Conservation (phyloP, 53 echinoderm and acorn worm genomes). For the Antedon mediterranea region DNA sequence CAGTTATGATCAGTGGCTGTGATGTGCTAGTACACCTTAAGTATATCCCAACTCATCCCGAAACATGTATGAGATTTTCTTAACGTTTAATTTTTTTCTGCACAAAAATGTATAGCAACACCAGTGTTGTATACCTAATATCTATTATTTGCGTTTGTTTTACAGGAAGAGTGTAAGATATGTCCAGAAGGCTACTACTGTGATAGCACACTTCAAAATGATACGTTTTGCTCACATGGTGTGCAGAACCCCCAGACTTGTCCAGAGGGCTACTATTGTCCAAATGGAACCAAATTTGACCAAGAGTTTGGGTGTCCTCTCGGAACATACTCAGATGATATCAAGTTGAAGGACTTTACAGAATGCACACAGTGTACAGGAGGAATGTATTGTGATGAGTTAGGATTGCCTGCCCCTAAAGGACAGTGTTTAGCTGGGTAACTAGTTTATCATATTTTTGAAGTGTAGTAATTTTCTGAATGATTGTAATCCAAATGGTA, state of each 20-base stretch:
- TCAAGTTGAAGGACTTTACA: conserved; percentile 18
- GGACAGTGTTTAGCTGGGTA: conserved; percentile 57
- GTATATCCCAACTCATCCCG: too few relatives aligned
- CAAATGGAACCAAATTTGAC: conserved; percentile 53
- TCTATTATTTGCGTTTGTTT: neutral
- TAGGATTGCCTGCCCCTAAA: conserved; percentile 42
- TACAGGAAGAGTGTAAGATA: conserved; percentile 52
- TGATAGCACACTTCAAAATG: conserved; percentile 73
- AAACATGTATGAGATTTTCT: too few relatives aligned
- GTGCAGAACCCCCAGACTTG: conserved; percentile 91
- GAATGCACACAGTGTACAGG: conserved; percentile 80
- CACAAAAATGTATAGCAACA: neutral
- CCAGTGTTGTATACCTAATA: neutral
- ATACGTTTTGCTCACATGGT: conserved; percentile 72
- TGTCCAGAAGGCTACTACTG: conserved; percentile 90
- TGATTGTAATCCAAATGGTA: too few relatives aligned
- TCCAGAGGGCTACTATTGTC: conserved; percentile 87
- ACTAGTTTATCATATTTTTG: too few relatives aligned
- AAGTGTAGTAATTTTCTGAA: too few relatives aligned
- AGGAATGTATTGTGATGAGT: conserved; percentile 69
- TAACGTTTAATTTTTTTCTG: neutral
- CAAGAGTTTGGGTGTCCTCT: conserved; percentile 56
- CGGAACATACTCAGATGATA: conserved; percentile 66
- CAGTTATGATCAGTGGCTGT: too few relatives aligned
- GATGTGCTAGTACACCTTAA: too few relatives aligned